Evolutionary conservation across 2,888 invertebrate species (phyloP).

Genomic region (Synergus japonicus): DNA sequence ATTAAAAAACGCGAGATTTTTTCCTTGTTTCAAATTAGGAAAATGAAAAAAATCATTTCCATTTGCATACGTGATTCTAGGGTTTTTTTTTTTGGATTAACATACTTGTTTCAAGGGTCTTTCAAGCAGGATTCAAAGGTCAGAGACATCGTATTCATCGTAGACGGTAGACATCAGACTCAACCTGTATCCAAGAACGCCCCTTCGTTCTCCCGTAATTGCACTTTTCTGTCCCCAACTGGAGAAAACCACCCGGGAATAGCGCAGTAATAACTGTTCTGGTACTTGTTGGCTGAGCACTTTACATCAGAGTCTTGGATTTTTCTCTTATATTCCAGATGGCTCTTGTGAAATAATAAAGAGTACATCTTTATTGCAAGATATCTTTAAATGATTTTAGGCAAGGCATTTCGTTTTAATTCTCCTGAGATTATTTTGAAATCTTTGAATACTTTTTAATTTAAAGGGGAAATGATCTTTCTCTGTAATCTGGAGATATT

Average conservation of each 20-base stretch:
- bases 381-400: neutral
- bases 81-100: neutral
- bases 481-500: no score
- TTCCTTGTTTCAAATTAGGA: no score
- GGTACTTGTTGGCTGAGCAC: slow-evolving; percentile 55
- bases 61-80: neutral
- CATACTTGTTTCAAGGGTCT: neutral
- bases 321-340: neutral
- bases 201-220: slow-evolving; percentile 49
- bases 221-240: slow-evolving; percentile 56
- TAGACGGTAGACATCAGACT: neutral
- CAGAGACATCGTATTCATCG: neutral
- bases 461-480: no score
- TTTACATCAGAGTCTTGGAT: slow-evolving; percentile 50
- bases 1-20: no score
- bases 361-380: neutral
- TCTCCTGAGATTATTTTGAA: neutral
- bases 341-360: neutral
- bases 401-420: neutral
- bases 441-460: no score
- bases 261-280: slow-evolving; percentile 53
- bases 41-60: neutral
- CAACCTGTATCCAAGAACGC: neutral
- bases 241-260: slow-evolving; percentile 57
- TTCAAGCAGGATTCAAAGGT: neutral